A percentile compares a stretch with the other conserved stretches of the same genome.
Conservation (phyloP, 1,140 invertebrate species). For the Aphaenogaster ashmeadi region DNA sequence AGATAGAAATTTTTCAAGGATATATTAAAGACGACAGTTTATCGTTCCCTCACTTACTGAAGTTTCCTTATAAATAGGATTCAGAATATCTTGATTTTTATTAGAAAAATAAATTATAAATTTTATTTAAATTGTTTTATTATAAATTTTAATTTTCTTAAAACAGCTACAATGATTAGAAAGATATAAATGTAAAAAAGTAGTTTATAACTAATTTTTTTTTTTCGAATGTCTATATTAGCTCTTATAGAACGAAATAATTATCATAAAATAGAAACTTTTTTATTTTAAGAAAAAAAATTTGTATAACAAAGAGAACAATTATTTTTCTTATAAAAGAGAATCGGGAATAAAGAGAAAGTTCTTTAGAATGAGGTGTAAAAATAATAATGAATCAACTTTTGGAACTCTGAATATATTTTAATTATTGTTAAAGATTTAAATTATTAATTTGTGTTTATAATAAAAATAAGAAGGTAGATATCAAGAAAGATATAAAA, state of each 20-base stretch:
- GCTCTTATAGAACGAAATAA: not conserved
- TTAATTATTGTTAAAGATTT: not conserved
- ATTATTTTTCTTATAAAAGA: not conserved
- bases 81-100: not conserved
- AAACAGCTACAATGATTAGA: not conserved
- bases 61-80: not conserved
- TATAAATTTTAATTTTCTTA: not conserved
- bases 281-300: not conserved
- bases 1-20: not conserved
- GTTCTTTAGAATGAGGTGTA: not conserved
- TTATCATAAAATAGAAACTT: not conserved
- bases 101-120: not conserved
- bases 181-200: not conserved
- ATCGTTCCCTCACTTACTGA: not conserved
- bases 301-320: not conserved
- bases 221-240: not conserved
- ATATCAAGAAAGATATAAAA: not conserved
- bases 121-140: no score
- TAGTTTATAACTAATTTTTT: not conserved
- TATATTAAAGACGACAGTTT: constrained; percentile 14
- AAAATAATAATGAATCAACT: not conserved
- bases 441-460: not conserved
- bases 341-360: not conserved
- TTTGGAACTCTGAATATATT: not conserved
- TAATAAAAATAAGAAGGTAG: not conserved